Base-by-base conservation (phyloP, 2,113 vertebrate species). In the Hippocampus barbouri region DNA sequence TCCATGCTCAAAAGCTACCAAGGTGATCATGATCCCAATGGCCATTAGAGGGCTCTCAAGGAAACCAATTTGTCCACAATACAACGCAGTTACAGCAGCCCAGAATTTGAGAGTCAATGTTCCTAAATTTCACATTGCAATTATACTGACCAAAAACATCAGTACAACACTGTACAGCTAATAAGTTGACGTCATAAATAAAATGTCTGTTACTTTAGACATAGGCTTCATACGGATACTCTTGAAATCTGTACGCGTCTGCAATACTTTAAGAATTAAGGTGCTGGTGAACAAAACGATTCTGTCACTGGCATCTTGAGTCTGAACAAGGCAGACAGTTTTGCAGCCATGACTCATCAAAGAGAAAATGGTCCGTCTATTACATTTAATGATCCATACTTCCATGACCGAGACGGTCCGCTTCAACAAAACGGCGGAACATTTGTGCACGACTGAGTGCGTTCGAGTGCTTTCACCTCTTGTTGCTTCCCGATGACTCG, bases 401-500 rank as follows among this genome's bases (percentile, higher is more conserved):
- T 83, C 83, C 64, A 18, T 82, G 82, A 75, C 82, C 80, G 70
- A 79, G 66, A 81, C 77, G 81, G 75, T 78, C 68, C 0, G 0
- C 68, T 38, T 75, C 40, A 71, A 76, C 40, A n/a, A 20, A 12
- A 73, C 8, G 68, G 7, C 10, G 16, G 27, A 63, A 60, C 16
- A 49, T 49, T 27, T 0, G 63, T 77, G 63, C 56, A 59, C 4
- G 20, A 69, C 40, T 65, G 62, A 65, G 14, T 64, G 68, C 11
- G 15, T 59, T 21, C n/a, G 0, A 68, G 64, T 30, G n/a, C 12
- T 25, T 84, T 91, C 73, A 98, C 96, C 95, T 94, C 81, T 94
- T 94, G 72, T 87, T 93, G 80, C 91, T 88, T 4, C 80, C 88
- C 0, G 90, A 92, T 0, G 94, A 93, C 77, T 93, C 93, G 86